Base-by-base conservation (phyloP, 2,888 invertebrate genomes). In the Agriotes lineatus region DNA sequence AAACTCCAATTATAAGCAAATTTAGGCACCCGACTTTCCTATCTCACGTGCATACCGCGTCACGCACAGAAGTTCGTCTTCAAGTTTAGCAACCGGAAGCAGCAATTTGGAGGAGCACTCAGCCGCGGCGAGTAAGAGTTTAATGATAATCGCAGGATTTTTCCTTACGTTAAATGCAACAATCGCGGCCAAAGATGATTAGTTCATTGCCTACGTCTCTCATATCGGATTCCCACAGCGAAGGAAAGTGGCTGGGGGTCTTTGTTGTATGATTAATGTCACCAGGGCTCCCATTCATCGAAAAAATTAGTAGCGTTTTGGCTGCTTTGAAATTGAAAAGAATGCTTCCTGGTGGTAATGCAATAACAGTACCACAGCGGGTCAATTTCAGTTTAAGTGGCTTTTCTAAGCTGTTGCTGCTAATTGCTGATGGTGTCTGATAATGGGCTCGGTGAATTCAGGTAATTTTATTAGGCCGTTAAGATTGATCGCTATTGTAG, bases 21-120 rank as follows among this genome's bases (percentile, higher is more conserved):
- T n/a, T n/a, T n/a, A 16, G 12, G 16, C 16, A 16, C 2, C 16
- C 37, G 6, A 48, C 48, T 48, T 48, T 48, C 48, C 22, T 48
- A 22, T 48, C 22, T 48, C 48, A 48, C 48, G n/a, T 48, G 12
- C 22, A 22, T 12, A n/a, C 19, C 12, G 1, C 12, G 12, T 22
- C 25, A 48, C 48, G 48, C 9, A 20, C 20, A 20, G 9, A 6
- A 45, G 16, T 16, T 45, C 20, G 20, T 20, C 20, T 45, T 45
- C 20, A 45, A 45, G 19, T 45, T 45, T 20, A 45, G n/a, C 20
- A 45, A 45, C 19, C 45, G 45, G 45, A 45, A 45, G 45, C 20
- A 45, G 14, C n/a, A 45, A 45, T 45, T 45, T 20, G n/a, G 12
- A 1, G 14, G 12, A 22, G n/a, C 2, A 45, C 2, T 18, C 19